phyloP scores from a whole-genome alignment of 2,888 invertebrate species.

The Cephus sareptanus region DNA sequence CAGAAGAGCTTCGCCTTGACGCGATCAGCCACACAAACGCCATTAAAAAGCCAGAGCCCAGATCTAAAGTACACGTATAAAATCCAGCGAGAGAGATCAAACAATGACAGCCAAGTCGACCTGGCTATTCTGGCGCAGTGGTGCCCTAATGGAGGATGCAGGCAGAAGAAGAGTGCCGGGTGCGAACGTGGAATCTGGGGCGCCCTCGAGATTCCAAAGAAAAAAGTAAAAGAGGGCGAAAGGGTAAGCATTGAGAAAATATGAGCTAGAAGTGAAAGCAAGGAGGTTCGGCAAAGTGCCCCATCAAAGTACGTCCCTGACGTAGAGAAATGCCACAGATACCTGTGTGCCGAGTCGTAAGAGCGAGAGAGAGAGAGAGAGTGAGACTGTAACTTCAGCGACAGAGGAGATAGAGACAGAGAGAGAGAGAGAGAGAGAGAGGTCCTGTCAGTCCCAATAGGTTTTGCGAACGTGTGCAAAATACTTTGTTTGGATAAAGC shows the following conservation, averaged over 20 bases:
- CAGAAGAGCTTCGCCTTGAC: not conserved
- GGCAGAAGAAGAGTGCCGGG: not conserved
- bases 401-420: too few species aligned
- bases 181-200: not conserved
- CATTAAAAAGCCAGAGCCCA: not conserved
- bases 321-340: not conserved
- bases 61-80: not conserved
- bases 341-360: not conserved
- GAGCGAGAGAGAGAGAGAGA: too few species aligned
- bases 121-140: not conserved
- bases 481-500: not conserved
- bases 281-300: too few species aligned
- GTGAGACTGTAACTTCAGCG: too few species aligned
- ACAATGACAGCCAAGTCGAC: not conserved
- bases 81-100: not conserved
- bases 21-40: not conserved
- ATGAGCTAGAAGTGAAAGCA: not conserved
- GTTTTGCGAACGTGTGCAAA: slow-evolving; percentile 26
- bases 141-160: not conserved
- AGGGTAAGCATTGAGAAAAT: not conserved
- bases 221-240: not conserved
- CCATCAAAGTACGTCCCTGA: too few species aligned
- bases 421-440: not conserved
- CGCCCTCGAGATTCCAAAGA: not conserved
- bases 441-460: slow-evolving; percentile 23